Percentiles rank a stretch among this genome's conserved stretches.
phyloP scores from a whole-genome alignment of 2,888 invertebrate genomes.

The Alsophila aescularia region DNA sequence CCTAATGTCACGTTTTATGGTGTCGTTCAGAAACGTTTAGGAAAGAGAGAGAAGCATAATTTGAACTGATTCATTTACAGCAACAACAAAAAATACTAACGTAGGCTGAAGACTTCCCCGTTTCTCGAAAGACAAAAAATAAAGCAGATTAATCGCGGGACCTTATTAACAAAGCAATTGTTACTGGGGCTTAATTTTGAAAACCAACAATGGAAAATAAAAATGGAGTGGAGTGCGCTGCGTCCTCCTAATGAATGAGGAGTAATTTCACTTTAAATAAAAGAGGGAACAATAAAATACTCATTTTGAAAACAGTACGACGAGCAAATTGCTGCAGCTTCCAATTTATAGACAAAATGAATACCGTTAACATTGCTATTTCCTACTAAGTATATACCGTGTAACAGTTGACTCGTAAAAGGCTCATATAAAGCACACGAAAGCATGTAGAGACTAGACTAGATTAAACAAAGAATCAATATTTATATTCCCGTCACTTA shows the following conservation, averaged over 20 bases:
- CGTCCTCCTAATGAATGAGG: conserved; percentile 79
- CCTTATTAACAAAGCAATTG: conserved; percentile 81
- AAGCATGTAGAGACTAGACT: conserved; percentile 1
- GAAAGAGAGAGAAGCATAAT: conserved; percentile 40
- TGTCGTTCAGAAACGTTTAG: conserved; percentile 16
- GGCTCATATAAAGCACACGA: conserved; percentile 1
- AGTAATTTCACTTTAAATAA: conserved; percentile 81
- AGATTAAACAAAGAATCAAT: conserved; percentile 20
- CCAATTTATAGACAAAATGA: conserved; percentile 73
- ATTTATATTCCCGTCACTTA: conserved; percentile 26
- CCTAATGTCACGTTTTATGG: background rate
- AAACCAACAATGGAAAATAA: conserved; percentile 82
- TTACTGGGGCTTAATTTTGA: conserved; percentile 78
- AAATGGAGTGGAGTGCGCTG: conserved; percentile 72
- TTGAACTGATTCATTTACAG: conserved; percentile 49
- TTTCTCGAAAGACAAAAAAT: conserved; percentile 56
- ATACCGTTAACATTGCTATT: conserved; percentile 68
- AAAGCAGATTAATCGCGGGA: conserved; percentile 68
- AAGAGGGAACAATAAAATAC: conserved; percentile 78
- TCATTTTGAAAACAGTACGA: conserved; percentile 74
- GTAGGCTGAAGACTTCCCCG: conserved; percentile 50
- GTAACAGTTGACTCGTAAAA: no score
- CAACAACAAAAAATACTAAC: conserved; percentile 49
- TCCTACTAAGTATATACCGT: no score
- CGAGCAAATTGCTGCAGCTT: conserved; percentile 72